These are phyloP conservation scores for Archips crataeganus DNA, from an alignment of 2,888 invertebrate genomes.

Conservation along the genomic window DNA sequence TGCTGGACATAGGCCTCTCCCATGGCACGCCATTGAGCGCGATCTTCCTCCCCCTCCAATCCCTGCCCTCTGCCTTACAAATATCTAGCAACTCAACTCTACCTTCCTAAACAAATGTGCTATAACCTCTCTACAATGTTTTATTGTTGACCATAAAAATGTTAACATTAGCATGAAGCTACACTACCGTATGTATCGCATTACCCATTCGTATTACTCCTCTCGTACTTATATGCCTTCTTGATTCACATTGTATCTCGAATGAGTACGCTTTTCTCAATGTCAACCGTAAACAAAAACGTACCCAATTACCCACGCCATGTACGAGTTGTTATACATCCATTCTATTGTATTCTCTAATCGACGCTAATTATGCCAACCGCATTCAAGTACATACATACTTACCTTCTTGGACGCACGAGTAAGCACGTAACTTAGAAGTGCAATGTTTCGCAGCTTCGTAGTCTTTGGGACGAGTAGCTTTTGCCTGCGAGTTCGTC, in stretches of 20 bases:
- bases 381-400: not conserved
- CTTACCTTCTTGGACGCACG: not conserved
- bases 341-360: slow-evolving; percentile 69
- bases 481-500: too few species aligned
- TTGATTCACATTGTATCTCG: slow-evolving; percentile 30
- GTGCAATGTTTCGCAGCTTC: slow-evolving; percentile 34
- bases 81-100: too few species aligned
- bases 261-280: slow-evolving; percentile 35
- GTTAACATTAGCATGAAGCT: not conserved
- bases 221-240: slow-evolving; percentile 14
- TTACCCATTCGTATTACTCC: not conserved
- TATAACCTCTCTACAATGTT: not conserved
- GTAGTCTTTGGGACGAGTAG: slow-evolving; percentile 27
- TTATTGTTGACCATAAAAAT: not conserved
- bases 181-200: not conserved
- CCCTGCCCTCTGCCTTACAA: too few species aligned
- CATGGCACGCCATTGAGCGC: too few species aligned
- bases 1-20: too few species aligned
- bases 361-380: slow-evolving; percentile 54
- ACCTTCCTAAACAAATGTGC: too few species aligned
- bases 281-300: slow-evolving; percentile 33
- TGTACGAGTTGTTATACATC: slow-evolving; percentile 47
- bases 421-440: slow-evolving; percentile 4
- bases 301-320: slow-evolving; percentile 41
- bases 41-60: too few species aligned